Evolutionary conservation across 2,113 vertebrate genomes (phyloP), one percentile per base, ranked within the genome.

Genomic region (Semnornis frantzii): DNA sequence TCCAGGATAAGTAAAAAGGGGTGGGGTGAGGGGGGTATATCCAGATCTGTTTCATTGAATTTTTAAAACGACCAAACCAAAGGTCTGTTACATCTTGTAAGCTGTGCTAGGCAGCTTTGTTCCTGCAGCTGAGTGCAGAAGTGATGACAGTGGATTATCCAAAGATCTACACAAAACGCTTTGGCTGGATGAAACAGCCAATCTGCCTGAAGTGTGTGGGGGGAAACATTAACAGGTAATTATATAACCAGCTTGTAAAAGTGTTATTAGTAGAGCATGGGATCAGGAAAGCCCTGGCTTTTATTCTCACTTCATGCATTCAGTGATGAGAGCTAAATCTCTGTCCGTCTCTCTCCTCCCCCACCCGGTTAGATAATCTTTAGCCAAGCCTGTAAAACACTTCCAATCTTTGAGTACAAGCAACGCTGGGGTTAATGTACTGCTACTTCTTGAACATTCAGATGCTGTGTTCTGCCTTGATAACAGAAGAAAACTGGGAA

Each of bases 161-260:
- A 92, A 82, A 89, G 77, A 92, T 60, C 75, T 0, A 0, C 50
- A 91, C 58, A 58, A 82, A 96, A 91, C 0, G 1, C 72, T 92
- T 78, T 9, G 31, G 33, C 28, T 75, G 73, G 80, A 92, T 81
- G 30, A 90, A 90, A 92, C 3, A 79, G 55, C 63, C 82, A 66
- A 93, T 92, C 73, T 90, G 90, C 63, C 78, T 65, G 55, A 90
- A 96, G 55, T 48, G 37, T 42, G 48, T 5, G 21, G 48, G n/a
- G 37, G 63, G 1, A 81, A 77, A n/a, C 0, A 0, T 70, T 86
- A 94, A 94, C 81, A 92, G 77, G 90, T 96, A 96, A 95, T 95
- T 96, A 94, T 55, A 96, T 82, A 96, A 96, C 83, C 92, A 89
- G 92, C 83, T 94, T 96, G 90, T 93, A 82, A 75, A 94, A 90